Conservation (phyloP, 2,113 vertebrate genomes). For the Felis catus region F.catus_Fca126_mat1.0 CM031414.1:112517501-112518000, state of each 20-base stretch:
- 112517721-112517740: conserved; percentile 47
- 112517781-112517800: background rate
- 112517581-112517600: conserved; percentile 47
- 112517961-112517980: background rate
- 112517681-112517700: conserved; percentile 41
- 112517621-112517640: conserved; percentile 29
- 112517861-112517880: background rate
- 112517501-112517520: conserved; percentile 40
- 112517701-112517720: conserved; percentile 44
- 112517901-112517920: background rate
- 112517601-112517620: conserved; percentile 64
- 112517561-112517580: conserved; percentile 52
- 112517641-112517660: conserved; percentile 17
- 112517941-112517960: background rate
- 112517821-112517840: conserved; percentile 48
- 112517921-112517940: background rate
- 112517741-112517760: background rate
- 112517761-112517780: conserved; percentile 27
- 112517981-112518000: background rate
- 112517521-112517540: conserved; percentile 66
- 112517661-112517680: conserved; percentile 3
- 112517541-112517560: conserved; percentile 53
- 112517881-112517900: background rate
- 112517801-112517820: conserved; percentile 19
- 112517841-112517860: background rate